Evolutionary conservation across 2,797 vertebrate species (phyloP).

Genomic region (Lagodon rhomboides): DNA sequence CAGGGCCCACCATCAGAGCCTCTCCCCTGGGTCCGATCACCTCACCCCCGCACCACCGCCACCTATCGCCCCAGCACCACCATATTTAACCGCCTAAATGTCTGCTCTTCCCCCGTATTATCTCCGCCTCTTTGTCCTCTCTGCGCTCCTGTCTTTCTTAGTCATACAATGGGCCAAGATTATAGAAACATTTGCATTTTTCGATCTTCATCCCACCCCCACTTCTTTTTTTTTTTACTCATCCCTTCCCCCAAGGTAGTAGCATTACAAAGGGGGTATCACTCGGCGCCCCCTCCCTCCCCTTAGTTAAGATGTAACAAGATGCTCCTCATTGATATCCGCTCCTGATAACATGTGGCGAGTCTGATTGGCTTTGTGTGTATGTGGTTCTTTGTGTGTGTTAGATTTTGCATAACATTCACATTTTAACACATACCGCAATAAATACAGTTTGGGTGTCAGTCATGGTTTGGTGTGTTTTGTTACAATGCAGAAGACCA

Average conservation of each 20-base stretch:
- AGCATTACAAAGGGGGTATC: conserved; percentile 56
- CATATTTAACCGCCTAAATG: background rate
- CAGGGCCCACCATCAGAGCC: conserved; percentile 37
- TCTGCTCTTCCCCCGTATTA: background rate
- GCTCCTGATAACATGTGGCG: conserved; percentile 62
- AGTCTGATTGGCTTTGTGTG: conserved; percentile 2
- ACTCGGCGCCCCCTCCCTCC: background rate
- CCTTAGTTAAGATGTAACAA: conserved; percentile 52
- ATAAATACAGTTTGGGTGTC: background rate
- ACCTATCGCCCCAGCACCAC: background rate
- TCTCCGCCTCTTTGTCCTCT: background rate
- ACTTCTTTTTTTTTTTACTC: conserved; percentile 7
- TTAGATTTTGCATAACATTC: background rate
- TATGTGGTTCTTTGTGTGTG: conserved; percentile 15
- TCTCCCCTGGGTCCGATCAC: conserved; percentile 53
- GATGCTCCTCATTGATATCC: conserved; percentile 65
- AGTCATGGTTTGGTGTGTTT: background rate
- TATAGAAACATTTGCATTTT: conserved; percentile 32
- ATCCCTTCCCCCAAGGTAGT: conserved; percentile 36
- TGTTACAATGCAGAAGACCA: background rate
- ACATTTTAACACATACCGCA: background rate
- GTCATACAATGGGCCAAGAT: conserved; percentile 14
- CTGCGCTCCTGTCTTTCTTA: background rate
- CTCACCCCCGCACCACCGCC: background rate
- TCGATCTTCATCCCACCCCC: conserved; percentile 22